These are phyloP conservation scores for Paramuricea clavata DNA, from an alignment of 92 coral and sea anemone species.

Conservation along the genomic window DNA sequence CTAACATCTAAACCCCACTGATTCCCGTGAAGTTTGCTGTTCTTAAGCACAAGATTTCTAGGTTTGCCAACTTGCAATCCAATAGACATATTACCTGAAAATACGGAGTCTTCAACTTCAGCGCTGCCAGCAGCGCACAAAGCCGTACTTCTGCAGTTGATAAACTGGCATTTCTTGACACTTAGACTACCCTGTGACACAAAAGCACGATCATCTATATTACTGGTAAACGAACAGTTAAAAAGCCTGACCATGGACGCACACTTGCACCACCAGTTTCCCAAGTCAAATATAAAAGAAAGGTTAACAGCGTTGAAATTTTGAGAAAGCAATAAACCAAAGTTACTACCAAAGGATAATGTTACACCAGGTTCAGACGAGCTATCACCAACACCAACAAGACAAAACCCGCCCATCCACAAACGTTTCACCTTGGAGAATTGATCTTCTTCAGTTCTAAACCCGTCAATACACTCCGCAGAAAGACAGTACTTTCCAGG, in stretches of 20 bases:
- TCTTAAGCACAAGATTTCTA: constrained; percentile 57
- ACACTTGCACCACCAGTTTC: background rate
- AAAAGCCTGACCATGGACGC: background rate
- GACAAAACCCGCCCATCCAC: background rate
- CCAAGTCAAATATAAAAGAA: background rate
- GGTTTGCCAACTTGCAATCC: constrained; percentile 79
- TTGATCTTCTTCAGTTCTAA: too few relatives aligned
- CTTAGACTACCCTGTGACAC: constrained; percentile 36
- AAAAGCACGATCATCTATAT: background rate
- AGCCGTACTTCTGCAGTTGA: constrained; percentile 65
- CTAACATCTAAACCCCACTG: constrained; percentile 62
- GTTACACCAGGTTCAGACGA: background rate
- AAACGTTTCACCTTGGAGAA: too few relatives aligned
- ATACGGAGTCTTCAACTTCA: constrained; percentile 28
- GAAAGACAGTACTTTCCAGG: constrained; percentile 6
- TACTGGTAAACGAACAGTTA: background rate
- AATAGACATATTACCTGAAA: constrained; percentile 63
- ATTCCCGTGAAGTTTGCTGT: constrained; percentile 63
- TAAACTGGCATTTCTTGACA: constrained; percentile 70
- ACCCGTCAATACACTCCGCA: background rate
- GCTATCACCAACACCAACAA: background rate
- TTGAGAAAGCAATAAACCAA: background rate
- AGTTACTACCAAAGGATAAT: background rate
- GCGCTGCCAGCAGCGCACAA: constrained; percentile 54
- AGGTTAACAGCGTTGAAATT: constrained; percentile 1